Conservation (phyloP, 2,888 invertebrate genomes). For the Phasia obesa region DNA sequence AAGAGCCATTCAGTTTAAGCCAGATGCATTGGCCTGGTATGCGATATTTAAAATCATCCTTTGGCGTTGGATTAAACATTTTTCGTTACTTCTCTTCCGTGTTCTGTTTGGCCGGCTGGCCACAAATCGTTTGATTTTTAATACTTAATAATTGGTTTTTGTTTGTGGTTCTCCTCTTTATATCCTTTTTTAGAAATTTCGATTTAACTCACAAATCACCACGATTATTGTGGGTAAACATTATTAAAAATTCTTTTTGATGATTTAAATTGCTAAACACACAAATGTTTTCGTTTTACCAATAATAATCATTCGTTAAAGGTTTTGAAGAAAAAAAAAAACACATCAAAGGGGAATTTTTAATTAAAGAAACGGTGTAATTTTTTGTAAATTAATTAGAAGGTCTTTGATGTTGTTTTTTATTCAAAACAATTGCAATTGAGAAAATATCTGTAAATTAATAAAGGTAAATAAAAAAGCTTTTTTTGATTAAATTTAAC, state of each 20-base stretch:
- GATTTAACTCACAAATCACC: neutral
- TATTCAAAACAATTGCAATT: neutral
- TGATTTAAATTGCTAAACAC: neutral
- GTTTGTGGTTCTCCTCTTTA: constrained; percentile 39
- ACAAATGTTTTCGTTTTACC: constrained; percentile 45
- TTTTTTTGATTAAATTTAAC: neutral
- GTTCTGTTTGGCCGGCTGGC: neutral
- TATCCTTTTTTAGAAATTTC: constrained; percentile 5
- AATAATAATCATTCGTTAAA: neutral
- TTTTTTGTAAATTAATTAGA: constrained; percentile 37
- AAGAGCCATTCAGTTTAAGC: constrained; percentile 80
- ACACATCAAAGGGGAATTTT: constrained; percentile 30
- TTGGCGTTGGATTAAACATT: constrained; percentile 77
- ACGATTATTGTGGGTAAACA: constrained; percentile 38
- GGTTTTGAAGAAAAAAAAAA: neutral
- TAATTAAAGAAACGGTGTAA: constrained; percentile 16
- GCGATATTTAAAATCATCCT: constrained; percentile 74
- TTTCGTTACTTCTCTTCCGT: constrained; percentile 1
- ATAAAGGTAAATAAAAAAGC: neutral
- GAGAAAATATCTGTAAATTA: neutral
- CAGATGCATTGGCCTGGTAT: constrained; percentile 80
- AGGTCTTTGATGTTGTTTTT: constrained; percentile 12
- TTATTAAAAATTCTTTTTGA: constrained; percentile 69
- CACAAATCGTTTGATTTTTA: neutral
- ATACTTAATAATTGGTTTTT: neutral